phyloP scores from a whole-genome alignment of 2,113 vertebrate species.

The Lynx canadensis region DNA sequence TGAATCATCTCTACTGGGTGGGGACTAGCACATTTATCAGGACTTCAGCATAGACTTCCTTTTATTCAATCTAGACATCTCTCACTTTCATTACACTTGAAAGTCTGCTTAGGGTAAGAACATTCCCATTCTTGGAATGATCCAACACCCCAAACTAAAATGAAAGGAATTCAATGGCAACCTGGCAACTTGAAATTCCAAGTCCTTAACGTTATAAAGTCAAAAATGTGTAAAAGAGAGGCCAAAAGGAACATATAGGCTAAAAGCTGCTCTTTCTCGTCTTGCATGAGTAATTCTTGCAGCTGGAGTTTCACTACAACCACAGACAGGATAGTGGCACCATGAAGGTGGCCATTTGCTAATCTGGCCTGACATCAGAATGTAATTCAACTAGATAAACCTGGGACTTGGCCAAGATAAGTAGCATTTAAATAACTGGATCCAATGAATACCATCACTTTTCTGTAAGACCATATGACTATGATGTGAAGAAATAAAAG shows the following conservation, averaged over 20 bases:
- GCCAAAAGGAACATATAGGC: not conserved
- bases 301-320: constrained; percentile 50
- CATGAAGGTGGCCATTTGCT: constrained; percentile 53
- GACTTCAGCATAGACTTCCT: not conserved
- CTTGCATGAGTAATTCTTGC: constrained; percentile 42
- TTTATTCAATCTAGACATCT: not conserved
- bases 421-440: constrained; percentile 47
- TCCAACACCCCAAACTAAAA: not conserved
- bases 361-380: constrained; percentile 67
- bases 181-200: constrained; percentile 8
- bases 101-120: not conserved
- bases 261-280: constrained; percentile 42
- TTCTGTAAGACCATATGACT: not conserved
- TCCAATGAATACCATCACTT: constrained; percentile 54
- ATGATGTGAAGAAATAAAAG: constrained; percentile 55
- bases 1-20: not conserved
- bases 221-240: constrained; percentile 42
- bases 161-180: not conserved
- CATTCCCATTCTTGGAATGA: not conserved
- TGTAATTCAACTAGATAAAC: constrained; percentile 35
- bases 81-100: not conserved
- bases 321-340: constrained; percentile 52
- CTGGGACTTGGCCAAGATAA: constrained; percentile 45
- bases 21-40: not conserved
- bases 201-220: constrained; percentile 10